phyloP scores from a whole-genome alignment of 2,888 invertebrate genomes.

The Xylota segnis region DNA sequence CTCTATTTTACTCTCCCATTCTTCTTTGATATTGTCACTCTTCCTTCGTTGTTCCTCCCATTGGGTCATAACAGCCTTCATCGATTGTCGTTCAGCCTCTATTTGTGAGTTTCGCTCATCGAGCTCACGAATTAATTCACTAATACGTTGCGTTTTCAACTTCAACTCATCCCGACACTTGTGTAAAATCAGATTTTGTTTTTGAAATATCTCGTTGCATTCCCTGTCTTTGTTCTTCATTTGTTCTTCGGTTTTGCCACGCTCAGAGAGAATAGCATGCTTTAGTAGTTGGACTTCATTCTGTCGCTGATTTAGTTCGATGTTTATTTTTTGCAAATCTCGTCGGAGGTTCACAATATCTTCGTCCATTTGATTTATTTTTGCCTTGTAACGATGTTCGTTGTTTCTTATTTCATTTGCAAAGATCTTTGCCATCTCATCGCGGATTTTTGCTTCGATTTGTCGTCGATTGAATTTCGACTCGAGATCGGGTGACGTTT shows the following conservation, averaged over 20 bases:
- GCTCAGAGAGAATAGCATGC: slow-evolving; percentile 83
- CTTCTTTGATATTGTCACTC: slow-evolving; percentile 84
- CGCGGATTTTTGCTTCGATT: slow-evolving; percentile 86
- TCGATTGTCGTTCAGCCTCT: slow-evolving; percentile 84
- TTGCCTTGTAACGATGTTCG: slow-evolving; percentile 85
- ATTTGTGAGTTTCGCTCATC: slow-evolving; percentile 82
- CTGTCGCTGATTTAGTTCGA: slow-evolving; percentile 80
- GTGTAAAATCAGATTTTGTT: slow-evolving; percentile 80
- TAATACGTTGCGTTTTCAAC: slow-evolving; percentile 84
- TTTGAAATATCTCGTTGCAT: slow-evolving; percentile 78
- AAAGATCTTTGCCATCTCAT: slow-evolving; percentile 89
- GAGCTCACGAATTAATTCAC: slow-evolving; percentile 80
- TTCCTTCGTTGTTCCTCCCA: slow-evolving; percentile 85
- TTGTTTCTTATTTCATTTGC: slow-evolving; percentile 87
- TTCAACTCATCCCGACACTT: slow-evolving; percentile 82
- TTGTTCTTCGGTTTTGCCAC: slow-evolving; percentile 81
- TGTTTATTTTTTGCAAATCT: slow-evolving; percentile 80
- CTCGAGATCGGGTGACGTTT: slow-evolving; percentile 83
- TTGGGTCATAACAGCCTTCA: slow-evolving; percentile 84
- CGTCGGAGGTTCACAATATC: slow-evolving; percentile 79
- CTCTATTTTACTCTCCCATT: slow-evolving; percentile 85
- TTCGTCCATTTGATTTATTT: slow-evolving; percentile 83
- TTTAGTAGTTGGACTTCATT: slow-evolving; percentile 83
- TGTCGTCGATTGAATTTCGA: slow-evolving; percentile 79
- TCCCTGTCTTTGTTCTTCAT: slow-evolving; percentile 80